Percentiles rank a stretch among this genome's conserved stretches.
Conservation (phyloP, 37 sponge, comb jelly and placozoan genomes). For the Eunapius fragilis region DNA sequence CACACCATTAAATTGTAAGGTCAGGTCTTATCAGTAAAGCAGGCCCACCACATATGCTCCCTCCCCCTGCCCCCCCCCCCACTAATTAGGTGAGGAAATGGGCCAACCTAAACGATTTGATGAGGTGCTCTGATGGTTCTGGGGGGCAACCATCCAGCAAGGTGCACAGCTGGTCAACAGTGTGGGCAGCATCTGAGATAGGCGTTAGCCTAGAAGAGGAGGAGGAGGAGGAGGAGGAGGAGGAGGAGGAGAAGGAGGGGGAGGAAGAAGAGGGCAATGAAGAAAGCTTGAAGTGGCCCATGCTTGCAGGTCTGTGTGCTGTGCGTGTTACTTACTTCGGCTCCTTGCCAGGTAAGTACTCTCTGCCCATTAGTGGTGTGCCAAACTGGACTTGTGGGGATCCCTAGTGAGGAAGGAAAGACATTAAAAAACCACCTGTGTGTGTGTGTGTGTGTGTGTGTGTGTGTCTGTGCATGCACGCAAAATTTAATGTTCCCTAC, state of each 20-base stretch:
- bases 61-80: too few relatives aligned
- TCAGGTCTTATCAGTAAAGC: too few relatives aligned
- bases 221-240: not conserved
- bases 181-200: constrained; percentile 81
- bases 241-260: not conserved
- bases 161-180: constrained; percentile 66
- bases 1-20: too few relatives aligned
- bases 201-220: constrained; percentile 59
- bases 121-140: constrained; percentile 53
- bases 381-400: constrained; percentile 48
- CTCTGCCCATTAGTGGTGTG: constrained; percentile 71
- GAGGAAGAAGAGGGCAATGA: not conserved
- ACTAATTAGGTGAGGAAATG: not conserved
- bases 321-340: constrained; percentile 9
- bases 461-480: not conserved
- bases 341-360: constrained; percentile 41
- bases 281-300: not conserved
- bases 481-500: not conserved
- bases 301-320: not conserved
- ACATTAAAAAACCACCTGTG: too few relatives aligned
- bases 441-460: not conserved
- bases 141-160: constrained; percentile 43
- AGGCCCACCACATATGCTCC: too few relatives aligned
- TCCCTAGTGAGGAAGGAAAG: not conserved
- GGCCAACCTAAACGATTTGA: constrained; percentile 42